phyloP scores from a whole-genome alignment of 2,888 invertebrate species.

The Scaptomyza flava region DNA sequence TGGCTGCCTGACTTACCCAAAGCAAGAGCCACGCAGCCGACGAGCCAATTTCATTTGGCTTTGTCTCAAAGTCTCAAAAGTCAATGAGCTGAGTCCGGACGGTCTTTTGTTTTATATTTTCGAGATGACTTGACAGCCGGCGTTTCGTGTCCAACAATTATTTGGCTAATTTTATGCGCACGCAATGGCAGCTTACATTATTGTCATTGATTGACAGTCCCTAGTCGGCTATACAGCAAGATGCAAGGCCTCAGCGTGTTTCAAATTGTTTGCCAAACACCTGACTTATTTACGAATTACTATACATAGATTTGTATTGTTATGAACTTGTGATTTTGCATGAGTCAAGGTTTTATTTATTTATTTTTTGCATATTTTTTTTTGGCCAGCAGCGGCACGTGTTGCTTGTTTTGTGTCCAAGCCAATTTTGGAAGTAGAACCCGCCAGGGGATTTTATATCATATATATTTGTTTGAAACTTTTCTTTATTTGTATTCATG shows the following conservation, averaged over 20 bases:
- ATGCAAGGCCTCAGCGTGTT: conserved; percentile 57
- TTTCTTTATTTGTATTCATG: background rate
- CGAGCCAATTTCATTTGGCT: conserved; percentile 41
- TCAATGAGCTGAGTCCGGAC: conserved; percentile 47
- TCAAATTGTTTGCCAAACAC: conserved; percentile 44
- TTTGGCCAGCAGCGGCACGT: conserved; percentile 42
- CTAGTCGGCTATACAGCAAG: conserved; percentile 36
- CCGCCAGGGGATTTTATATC: conserved; percentile 15
- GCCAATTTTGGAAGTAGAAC: conserved; percentile 4
- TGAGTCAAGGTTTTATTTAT: conserved; percentile 32
- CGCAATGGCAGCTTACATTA: conserved; percentile 67
- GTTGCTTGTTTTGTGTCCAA: conserved; percentile 43
- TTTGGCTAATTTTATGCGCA: conserved; percentile 71
- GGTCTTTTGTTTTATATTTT: conserved; percentile 18
- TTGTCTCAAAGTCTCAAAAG: conserved; percentile 41
- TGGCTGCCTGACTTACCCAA: conserved; percentile 17
- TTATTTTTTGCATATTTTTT: background rate
- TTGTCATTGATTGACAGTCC: conserved; percentile 62
- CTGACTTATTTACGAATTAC: conserved; percentile 25
- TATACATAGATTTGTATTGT: background rate
- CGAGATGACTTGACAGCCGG: conserved; percentile 28
- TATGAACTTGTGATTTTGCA: conserved; percentile 8
- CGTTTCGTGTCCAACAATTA: conserved; percentile 62
- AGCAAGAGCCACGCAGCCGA: conserved; percentile 25
- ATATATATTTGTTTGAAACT: background rate